Evolutionary conservation across 2,888 invertebrate species (phyloP).

Genomic region (Platycheirus albimanus): DNA sequence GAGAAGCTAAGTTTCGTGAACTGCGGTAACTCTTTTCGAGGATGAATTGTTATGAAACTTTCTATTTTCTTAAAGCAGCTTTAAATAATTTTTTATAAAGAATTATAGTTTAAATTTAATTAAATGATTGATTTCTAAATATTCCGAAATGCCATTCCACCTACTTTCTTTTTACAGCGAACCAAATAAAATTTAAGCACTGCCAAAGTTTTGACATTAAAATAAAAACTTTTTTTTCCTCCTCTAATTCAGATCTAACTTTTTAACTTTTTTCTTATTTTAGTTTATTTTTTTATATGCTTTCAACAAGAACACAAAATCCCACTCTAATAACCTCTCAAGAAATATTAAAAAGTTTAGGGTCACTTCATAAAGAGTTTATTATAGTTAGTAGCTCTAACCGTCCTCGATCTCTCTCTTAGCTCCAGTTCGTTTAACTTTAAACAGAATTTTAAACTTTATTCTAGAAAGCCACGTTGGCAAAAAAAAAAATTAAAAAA

Average conservation of each 20-base stretch:
- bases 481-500: not conserved
- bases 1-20: too few relatives aligned
- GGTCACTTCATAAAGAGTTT: conserved; percentile 64
- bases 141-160: not conserved
- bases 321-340: conserved; percentile 62
- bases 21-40: too few relatives aligned
- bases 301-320: conserved; percentile 31
- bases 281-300: not conserved
- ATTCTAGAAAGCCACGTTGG: conserved; percentile 31
- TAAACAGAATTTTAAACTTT: conserved; percentile 50
- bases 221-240: conserved; percentile 4
- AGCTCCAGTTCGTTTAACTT: conserved; percentile 11
- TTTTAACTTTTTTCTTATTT: conserved; percentile 20
- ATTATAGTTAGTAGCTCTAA: conserved; percentile 9
- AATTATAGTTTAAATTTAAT: conserved; percentile 4
- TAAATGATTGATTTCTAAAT: not conserved
- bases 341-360: conserved; percentile 69
- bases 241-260: conserved; percentile 26
- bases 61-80: too few relatives aligned
- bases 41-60: too few relatives aligned
- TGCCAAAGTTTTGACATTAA: not conserved
- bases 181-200: not conserved
- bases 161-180: not conserved
- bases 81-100: too few relatives aligned
- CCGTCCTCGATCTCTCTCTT: not conserved